Conservation (phyloP, 2,113 vertebrate genomes). For the Alaudala cheleensis region DNA sequence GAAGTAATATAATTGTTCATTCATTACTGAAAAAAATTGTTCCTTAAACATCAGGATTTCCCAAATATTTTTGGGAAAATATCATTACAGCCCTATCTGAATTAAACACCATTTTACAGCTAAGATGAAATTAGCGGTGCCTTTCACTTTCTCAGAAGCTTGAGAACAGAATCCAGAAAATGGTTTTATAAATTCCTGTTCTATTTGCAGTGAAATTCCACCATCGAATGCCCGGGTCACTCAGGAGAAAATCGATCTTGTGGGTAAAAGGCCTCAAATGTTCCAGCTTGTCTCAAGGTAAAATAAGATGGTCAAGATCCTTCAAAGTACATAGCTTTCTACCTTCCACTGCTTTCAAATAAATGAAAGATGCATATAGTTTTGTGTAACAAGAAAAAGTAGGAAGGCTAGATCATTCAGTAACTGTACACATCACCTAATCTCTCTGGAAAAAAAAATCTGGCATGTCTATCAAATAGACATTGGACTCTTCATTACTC, state of each 20-base stretch:
- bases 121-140: background rate
- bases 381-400: background rate
- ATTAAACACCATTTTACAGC: background rate
- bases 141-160: background rate
- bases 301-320: background rate
- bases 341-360: background rate
- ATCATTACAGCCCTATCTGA: background rate
- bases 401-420: background rate
- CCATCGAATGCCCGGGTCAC: background rate
- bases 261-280: background rate
- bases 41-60: background rate
- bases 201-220: background rate
- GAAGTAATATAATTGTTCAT: background rate
- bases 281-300: background rate
- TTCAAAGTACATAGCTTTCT: background rate
- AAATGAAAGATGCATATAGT: background rate
- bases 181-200: background rate
- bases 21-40: background rate
- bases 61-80: background rate
- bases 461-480: background rate
- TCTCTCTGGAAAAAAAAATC: background rate
- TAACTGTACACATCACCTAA: background rate
- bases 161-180: background rate
- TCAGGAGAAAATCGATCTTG: background rate
- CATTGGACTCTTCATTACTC: background rate